phyloP scores from a whole-genome alignment of 2,888 invertebrate species.

The Pseudolycoriella hygida region DNA sequence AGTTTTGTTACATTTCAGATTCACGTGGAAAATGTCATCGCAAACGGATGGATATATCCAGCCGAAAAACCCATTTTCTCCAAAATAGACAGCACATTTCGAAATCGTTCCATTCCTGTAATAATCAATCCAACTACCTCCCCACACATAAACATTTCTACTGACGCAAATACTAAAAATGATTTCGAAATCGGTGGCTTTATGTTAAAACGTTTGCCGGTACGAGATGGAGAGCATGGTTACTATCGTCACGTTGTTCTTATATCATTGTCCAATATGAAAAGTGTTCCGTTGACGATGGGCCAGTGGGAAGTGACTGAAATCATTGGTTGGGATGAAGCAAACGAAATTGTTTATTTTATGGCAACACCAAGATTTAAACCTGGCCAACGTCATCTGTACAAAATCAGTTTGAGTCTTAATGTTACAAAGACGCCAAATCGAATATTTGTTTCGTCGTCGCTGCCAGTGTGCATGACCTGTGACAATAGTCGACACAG shows the following conservation, averaged over 20 bases:
- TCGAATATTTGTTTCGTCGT: constrained; percentile 27
- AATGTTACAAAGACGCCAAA: constrained; percentile 26
- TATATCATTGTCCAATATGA: constrained; percentile 25
- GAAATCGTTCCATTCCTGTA: not conserved
- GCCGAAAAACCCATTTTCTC: constrained; percentile 26
- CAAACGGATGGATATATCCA: constrained; percentile 28
- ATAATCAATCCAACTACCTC: not conserved
- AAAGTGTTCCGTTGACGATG: constrained; percentile 39
- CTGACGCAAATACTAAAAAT: not conserved
- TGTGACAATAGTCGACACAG: constrained; percentile 26
- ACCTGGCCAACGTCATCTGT: constrained; percentile 68
- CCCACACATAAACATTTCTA: no score
- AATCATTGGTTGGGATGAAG: constrained; percentile 60
- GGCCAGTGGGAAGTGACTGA: constrained; percentile 58
- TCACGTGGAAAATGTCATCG: constrained; percentile 27
- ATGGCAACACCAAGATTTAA: constrained; percentile 60
- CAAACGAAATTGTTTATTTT: constrained; percentile 55
- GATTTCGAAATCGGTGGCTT: not conserved
- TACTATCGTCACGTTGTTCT: constrained; percentile 38
- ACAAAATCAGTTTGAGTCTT: constrained; percentile 41
- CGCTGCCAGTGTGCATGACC: constrained; percentile 26
- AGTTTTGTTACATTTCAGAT: constrained; percentile 7
- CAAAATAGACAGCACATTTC: constrained; percentile 8
- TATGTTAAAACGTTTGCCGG: constrained; percentile 36
- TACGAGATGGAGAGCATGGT: constrained; percentile 41